These are phyloP conservation scores for Musca vetustissima DNA, from an alignment of 1,140 invertebrate species.

Conservation along the genomic window DNA sequence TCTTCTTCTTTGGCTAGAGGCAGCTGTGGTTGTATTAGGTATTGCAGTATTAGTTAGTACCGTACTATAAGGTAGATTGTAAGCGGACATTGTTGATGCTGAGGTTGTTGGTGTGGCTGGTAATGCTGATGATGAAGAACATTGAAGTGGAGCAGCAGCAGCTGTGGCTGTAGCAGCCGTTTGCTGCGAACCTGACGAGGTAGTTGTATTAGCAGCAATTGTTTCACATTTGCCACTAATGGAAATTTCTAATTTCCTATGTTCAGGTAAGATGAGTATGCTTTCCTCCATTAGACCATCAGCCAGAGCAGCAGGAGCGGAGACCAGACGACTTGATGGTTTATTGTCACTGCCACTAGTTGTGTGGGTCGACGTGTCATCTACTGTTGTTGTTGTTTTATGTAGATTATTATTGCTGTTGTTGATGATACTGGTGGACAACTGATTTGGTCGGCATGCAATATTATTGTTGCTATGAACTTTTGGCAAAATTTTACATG, in stretches of 20 bases:
- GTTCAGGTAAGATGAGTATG: constrained; percentile 35
- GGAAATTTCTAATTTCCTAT: constrained; percentile 35
- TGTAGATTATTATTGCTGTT: neutral
- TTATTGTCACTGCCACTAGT: constrained; percentile 17
- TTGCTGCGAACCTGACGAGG: constrained; percentile 1
- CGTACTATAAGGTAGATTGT: neutral
- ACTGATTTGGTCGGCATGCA: constrained; percentile 23
- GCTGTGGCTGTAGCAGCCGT: constrained; percentile 4
- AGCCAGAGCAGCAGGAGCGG: neutral
- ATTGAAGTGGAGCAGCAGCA: no score
- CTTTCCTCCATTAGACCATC: constrained; percentile 32
- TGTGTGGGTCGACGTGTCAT: constrained; percentile 10
- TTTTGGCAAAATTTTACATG: constrained; percentile 27
- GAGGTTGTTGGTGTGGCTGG: constrained; percentile 1
- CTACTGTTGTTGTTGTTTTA: constrained; percentile 5
- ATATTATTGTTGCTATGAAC: constrained; percentile 6
- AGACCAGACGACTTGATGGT: neutral
- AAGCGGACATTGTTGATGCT: neutral
- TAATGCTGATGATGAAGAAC: neutral
- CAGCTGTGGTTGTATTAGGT: neutral
- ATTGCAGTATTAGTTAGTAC: neutral
- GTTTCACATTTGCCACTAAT: constrained; percentile 30
- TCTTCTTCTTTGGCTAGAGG: constrained; percentile 28
- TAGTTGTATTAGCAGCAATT: constrained; percentile 25
- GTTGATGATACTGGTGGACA: constrained; percentile 19